Conservation (phyloP, 2,113 vertebrate species). For the Chrysemys picta region DNA sequence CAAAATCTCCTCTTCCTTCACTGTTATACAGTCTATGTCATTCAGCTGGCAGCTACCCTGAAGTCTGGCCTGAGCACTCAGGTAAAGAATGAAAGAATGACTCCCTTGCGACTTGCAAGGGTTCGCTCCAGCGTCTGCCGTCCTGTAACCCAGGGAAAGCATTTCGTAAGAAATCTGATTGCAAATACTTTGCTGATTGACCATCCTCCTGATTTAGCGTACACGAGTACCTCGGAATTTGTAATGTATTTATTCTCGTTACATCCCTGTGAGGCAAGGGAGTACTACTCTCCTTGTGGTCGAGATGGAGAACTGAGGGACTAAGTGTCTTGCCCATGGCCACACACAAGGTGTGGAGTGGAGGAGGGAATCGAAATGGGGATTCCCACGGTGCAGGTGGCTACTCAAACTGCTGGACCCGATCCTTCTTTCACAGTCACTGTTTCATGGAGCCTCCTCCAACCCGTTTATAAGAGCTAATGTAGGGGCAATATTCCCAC, state of each 20-base stretch:
- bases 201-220: background rate
- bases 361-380: rapidly evolving
- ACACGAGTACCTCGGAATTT: background rate
- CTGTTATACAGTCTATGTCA: background rate
- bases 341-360: background rate
- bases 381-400: background rate
- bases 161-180: background rate
- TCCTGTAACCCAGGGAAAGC: background rate
- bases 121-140: background rate
- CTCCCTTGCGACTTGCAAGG: background rate
- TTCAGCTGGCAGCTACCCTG: background rate
- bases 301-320: background rate
- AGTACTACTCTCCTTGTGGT: background rate
- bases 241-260: background rate
- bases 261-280: background rate
- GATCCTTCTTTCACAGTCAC: background rate
- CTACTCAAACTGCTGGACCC: too few relatives aligned
- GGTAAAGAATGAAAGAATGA: background rate
- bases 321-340: rapidly evolving
- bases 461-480: background rate
- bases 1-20: background rate
- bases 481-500: background rate
- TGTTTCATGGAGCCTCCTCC: background rate
- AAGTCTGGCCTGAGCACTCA: background rate
- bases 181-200: background rate